These are phyloP conservation scores for Epistrophella euchroma DNA, from an alignment of 2,888 invertebrate species.

Conservation along the genomic window DNA sequence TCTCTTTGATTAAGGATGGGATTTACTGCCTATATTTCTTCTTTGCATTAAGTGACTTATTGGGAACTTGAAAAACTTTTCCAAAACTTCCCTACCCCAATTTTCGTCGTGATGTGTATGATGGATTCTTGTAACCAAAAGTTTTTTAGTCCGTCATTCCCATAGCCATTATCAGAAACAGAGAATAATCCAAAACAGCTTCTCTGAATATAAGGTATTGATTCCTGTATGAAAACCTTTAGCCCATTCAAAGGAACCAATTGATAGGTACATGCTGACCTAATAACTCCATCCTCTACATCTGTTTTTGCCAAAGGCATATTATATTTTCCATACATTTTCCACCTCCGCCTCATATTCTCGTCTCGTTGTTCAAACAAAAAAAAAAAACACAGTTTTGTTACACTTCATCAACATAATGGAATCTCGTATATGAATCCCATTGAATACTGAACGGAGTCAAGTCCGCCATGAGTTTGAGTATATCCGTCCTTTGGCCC, in stretches of 20 bases:
- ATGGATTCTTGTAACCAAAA: not conserved
- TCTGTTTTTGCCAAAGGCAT: slow-evolving; percentile 20
- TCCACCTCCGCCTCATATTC: not conserved
- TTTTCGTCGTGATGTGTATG: not conserved
- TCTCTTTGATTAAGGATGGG: slow-evolving; percentile 31
- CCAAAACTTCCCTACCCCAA: slow-evolving; percentile 14
- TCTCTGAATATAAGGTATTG: slow-evolving; percentile 42
- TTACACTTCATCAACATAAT: slow-evolving; percentile 75
- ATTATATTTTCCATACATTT: slow-evolving; percentile 2
- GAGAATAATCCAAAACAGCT: slow-evolving; percentile 10
- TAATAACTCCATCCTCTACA: slow-evolving; percentile 12
- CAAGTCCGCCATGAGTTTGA: not conserved
- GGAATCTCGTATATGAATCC: slow-evolving; percentile 72
- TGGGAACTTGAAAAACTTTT: not conserved
- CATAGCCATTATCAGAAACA: not conserved
- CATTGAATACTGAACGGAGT: slow-evolving; percentile 44
- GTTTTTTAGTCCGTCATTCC: slow-evolving; percentile 8
- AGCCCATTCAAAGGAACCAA: not conserved
- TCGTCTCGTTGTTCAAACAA: slow-evolving; percentile 48
- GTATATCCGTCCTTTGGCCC: slow-evolving; percentile 6
- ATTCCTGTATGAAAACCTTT: slow-evolving; percentile 9
- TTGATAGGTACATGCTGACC: slow-evolving; percentile 48
- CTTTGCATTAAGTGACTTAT: slow-evolving; percentile 5
- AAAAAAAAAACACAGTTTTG: slow-evolving; percentile 71
- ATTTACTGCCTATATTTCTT: not conserved